phyloP scores from a whole-genome alignment of 2,888 invertebrate species.

The Girardia tigrina region DNA sequence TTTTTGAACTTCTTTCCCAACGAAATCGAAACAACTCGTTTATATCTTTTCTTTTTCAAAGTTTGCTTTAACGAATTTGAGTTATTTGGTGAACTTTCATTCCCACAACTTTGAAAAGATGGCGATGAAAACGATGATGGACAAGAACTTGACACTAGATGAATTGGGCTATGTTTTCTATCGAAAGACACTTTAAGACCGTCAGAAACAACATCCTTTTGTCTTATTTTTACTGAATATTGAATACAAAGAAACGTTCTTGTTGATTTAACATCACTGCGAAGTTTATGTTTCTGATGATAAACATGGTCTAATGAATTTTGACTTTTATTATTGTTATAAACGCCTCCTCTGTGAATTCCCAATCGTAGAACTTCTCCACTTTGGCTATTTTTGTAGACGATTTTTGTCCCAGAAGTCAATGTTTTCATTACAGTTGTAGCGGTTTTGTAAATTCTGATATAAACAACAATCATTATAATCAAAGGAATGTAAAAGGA shows the following conservation, averaged over 20 bases:
- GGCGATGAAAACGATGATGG: not conserved
- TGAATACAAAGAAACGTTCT: not conserved
- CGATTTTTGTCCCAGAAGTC: conserved; percentile 68
- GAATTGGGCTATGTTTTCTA: conserved; percentile 24
- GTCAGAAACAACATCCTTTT: not conserved
- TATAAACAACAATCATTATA: conserved; percentile 96
- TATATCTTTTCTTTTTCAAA: conserved; percentile 25
- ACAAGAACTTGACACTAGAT: not conserved
- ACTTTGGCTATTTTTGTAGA: conserved; percentile 53
- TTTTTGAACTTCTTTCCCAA: conserved; percentile 58
- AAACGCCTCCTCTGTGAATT: conserved; percentile 65
- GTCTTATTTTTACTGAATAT: not conserved
- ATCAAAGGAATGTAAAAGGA: conserved; percentile 89
- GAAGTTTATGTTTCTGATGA: not conserved
- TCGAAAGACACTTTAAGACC: conserved; percentile 6
- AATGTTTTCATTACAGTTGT: conserved; percentile 76
- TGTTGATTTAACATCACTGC: not conserved
- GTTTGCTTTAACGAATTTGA: not conserved
- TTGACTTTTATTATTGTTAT: not conserved
- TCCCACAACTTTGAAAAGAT: not conserved
- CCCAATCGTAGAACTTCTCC: conserved; percentile 62
- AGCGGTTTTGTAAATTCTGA: conserved; percentile 82
- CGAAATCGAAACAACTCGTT: conserved; percentile 59
- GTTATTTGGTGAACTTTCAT: not conserved
- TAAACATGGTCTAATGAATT: not conserved